Base-by-base conservation (phyloP, 1,140 invertebrate genomes). In the Diabrotica virgifera region DNA sequence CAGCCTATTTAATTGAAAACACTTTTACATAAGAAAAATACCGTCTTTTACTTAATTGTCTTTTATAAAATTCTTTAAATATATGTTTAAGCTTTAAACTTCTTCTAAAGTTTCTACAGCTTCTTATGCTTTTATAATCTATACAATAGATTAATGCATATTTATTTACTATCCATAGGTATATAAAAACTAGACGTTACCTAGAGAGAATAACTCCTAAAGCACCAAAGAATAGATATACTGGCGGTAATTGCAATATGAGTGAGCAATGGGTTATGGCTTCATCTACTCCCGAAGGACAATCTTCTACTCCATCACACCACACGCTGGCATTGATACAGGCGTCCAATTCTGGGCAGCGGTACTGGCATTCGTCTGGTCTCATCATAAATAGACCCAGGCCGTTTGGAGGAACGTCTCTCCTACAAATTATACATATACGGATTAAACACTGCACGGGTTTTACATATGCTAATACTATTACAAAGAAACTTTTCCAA, bases 231-330 rank as follows among this genome's bases (percentile, higher is more conserved):
- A 80, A 85, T 6, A 91, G 82, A 64, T 92, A 90, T 52, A 92
- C 82, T 5, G 86, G 85, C 6, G 91, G 90, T 55, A 92, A 78
- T 71, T 89, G 85, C 53, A 93, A 78, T 8, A 93, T 76, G 7
- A 90, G 83, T 9, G 90, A 92, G 74, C 90, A 93, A 73, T 92
- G 90, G 6, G 86, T 83, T 12, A 92, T 82, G 2, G 91, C 86
- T 79, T 96, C 94, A 80, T 96, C 94, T 73, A 91, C 89, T 0
- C 91, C 92, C 2, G 90, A 92, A 0, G 94, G 94, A 76, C 94
- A 95, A 73, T 96, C 91, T 36, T 85, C 83, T 10, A 87, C 80
- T 0, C 92, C 93, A 73, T 96, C 92, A 76, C 94, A 96, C 91
- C 92, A 95, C 7, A 96, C 83, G n/a, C 88, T 88, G 0, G 88